Evolutionary conservation across 2,888 invertebrate genomes (phyloP).

Genomic region (Rhopalosiphum nymphaeae): DNA sequence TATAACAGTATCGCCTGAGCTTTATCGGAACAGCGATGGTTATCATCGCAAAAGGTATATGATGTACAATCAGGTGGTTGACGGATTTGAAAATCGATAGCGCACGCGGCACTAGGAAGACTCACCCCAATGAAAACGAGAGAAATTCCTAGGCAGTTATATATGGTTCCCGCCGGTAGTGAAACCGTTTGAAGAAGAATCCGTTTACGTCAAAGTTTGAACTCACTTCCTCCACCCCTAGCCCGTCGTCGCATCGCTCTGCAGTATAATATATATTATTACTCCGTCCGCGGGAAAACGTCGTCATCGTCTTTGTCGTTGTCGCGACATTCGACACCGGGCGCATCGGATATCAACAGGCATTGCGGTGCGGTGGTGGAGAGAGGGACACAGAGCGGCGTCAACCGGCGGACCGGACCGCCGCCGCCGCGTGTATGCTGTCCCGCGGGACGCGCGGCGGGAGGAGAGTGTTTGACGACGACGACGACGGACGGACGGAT

Average conservation of each 20-base stretch:
- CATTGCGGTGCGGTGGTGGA: not conserved
- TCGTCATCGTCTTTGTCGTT: not conserved
- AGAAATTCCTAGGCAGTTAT: not conserved
- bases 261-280: not conserved
- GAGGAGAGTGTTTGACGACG: conserved; percentile 35
- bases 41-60: not conserved
- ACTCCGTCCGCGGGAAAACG: not conserved
- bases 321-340: conserved; percentile 49
- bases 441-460: not conserved
- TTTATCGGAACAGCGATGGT: not conserved
- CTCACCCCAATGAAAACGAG: not conserved
- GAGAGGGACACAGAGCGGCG: not conserved
- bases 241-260: not conserved
- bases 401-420: conserved; percentile 19
- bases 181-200: conserved; percentile 15
- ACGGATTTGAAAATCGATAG: conserved; percentile 5
- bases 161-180: not conserved
- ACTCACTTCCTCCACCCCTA: not conserved
- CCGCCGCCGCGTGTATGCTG: not conserved
- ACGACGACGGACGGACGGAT: conserved; percentile 38
- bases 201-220: not conserved
- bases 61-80: not conserved
- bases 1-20: not conserved
- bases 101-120: not conserved
- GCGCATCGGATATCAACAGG: conserved; percentile 35